These are phyloP conservation scores for Anseranas semipalmata DNA, from an alignment of 2,113 vertebrate genomes.

Conservation along the genomic window DNA sequence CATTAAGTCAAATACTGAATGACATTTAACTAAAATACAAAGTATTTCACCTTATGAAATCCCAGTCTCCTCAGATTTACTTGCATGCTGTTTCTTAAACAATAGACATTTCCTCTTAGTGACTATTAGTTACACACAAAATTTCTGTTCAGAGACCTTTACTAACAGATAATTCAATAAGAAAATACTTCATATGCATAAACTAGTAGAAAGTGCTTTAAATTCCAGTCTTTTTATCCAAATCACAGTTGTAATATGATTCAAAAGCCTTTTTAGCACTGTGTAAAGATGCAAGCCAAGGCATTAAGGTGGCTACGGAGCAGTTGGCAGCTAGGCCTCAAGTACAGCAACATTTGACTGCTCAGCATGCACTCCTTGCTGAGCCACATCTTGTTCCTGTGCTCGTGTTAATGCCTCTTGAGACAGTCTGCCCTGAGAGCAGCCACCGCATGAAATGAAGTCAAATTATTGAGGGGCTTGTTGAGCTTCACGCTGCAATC, in stretches of 20 bases:
- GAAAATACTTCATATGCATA: neutral
- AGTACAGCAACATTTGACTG: neutral
- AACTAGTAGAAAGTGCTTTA: neutral
- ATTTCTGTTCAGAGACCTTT: neutral
- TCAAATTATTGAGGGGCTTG: neutral
- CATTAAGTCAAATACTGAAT: neutral
- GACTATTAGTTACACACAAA: neutral
- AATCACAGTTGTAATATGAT: neutral
- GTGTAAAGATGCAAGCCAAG: neutral
- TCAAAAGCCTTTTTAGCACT: neutral
- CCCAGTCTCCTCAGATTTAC: neutral
- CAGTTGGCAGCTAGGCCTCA: neutral
- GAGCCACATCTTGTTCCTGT: neutral
- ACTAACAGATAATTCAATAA: neutral
- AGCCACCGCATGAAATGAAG: neutral
- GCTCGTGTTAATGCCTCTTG: neutral
- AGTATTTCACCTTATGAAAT: neutral
- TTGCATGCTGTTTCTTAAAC: neutral
- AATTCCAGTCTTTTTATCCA: too few species aligned
- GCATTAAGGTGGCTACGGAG: neutral
- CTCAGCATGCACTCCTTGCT: neutral
- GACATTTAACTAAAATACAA: neutral
- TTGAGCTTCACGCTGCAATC: neutral
- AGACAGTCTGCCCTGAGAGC: neutral
- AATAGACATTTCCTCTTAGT: neutral